Evolutionary conservation across 30 jellyfish, hydroid and myxozoan species (phyloP).

Genomic region (Pseudorhiza aurosa): DNA sequence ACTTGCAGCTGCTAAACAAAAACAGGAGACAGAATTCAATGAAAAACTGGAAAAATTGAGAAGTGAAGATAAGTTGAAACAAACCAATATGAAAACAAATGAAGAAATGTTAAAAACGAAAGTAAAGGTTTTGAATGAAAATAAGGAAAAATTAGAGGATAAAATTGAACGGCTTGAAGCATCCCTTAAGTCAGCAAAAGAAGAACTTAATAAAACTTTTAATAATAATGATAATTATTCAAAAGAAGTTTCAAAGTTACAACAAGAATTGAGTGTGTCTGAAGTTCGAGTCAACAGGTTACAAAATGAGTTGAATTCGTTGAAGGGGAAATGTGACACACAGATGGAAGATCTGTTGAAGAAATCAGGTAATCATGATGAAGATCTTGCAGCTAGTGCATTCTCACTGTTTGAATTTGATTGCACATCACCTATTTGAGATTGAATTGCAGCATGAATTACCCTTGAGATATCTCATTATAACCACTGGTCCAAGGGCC

Average conservation of each 20-base stretch:
- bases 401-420: too few relatives aligned
- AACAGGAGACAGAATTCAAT: conserved; percentile 25
- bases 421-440: too few relatives aligned
- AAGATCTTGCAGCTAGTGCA: too few relatives aligned
- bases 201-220: conserved; percentile 29
- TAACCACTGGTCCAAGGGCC: too few relatives aligned
- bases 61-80: conserved; percentile 33
- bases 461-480: too few relatives aligned
- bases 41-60: conserved; percentile 41
- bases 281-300: conserved; percentile 33
- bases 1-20: conserved; percentile 45
- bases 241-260: conserved; percentile 33
- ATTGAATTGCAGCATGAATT: too few relatives aligned
- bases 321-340: conserved; percentile 16
- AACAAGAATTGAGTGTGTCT: conserved; percentile 52
- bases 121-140: conserved; percentile 21
- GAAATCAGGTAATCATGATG: conserved; percentile 37
- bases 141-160: conserved; percentile 34
- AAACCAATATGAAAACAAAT: conserved; percentile 29
- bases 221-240: conserved; percentile 57
- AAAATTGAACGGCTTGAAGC: conserved; percentile 19
- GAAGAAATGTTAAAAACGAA: conserved; percentile 53
- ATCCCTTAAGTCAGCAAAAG: conserved; percentile 12
- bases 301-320: conserved; percentile 39
- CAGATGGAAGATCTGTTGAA: conserved; percentile 43